Percentiles rank a stretch among this genome's conserved stretches.
Evolutionary conservation across 2,888 invertebrate species (phyloP).

Genomic region (Drosophila anomelani): DNA sequence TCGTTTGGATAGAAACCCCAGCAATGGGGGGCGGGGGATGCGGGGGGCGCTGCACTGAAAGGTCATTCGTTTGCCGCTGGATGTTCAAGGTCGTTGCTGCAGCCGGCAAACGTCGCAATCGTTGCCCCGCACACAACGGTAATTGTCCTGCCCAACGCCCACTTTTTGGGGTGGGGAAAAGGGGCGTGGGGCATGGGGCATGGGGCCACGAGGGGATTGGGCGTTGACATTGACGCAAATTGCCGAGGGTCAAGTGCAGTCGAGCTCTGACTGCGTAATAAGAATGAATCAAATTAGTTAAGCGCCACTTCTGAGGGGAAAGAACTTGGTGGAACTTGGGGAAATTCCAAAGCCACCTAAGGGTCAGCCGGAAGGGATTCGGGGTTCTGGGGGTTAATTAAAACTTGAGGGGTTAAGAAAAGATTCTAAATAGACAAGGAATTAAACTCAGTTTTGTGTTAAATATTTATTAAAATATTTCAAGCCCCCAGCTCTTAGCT

Average conservation of each 20-base stretch:
- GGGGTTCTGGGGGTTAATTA: not conserved
- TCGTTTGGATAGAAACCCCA: constrained; percentile 23
- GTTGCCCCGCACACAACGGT: constrained; percentile 46
- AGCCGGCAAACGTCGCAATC: constrained; percentile 56
- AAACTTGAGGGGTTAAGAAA: not conserved
- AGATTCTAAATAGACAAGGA: not conserved
- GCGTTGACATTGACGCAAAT: constrained; percentile 78
- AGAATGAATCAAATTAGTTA: constrained; percentile 68
- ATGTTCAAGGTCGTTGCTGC: constrained; percentile 67
- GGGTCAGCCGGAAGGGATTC: not conserved
- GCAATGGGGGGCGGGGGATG: not conserved
- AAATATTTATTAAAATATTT: not conserved
- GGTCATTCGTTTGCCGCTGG: constrained; percentile 66
- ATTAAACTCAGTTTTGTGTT: not conserved
- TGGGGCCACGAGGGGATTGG: constrained; percentile 11
- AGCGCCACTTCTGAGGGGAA: constrained; percentile 30
- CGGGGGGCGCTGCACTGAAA: constrained; percentile 58
- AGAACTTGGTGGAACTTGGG: constrained; percentile 15
- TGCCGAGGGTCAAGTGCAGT: constrained; percentile 72
- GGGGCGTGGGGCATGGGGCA: constrained; percentile 1
- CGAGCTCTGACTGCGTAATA: constrained; percentile 47
- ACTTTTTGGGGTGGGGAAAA: not conserved
- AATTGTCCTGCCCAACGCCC: constrained; percentile 22
- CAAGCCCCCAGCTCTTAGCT: not conserved
- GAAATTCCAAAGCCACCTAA: constrained; percentile 17